A percentile compares a stretch with the other conserved stretches of the same genome.
phyloP scores from a whole-genome alignment of 2,113 vertebrate species.

The Rhagologus leucostigma region DNA sequence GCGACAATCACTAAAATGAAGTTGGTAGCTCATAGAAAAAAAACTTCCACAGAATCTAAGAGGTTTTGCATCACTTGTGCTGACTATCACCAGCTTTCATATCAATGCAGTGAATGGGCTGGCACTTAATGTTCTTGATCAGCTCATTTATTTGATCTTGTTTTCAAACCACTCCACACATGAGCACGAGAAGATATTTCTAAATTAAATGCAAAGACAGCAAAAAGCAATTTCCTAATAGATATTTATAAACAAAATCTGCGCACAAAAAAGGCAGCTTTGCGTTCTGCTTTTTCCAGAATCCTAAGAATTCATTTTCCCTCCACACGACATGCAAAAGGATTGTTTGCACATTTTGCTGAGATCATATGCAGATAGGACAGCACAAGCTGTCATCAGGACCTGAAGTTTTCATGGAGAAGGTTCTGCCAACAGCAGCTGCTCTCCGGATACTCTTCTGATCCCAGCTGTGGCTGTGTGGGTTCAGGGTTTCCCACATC shows the following conservation, averaged over 20 bases:
- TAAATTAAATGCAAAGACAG: not conserved
- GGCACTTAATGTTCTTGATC: not conserved
- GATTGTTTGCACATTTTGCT: not conserved
- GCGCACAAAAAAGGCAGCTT: not conserved
- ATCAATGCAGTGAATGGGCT: not conserved
- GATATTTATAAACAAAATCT: not conserved
- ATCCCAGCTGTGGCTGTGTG: not conserved
- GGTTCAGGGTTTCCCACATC: conserved; percentile 35
- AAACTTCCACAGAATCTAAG: not conserved
- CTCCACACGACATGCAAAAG: not conserved
- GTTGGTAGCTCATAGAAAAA: not conserved
- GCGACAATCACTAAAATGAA: not conserved
- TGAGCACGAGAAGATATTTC: not conserved
- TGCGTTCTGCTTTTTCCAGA: not conserved
- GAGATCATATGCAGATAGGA: not conserved
- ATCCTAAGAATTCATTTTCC: not conserved
- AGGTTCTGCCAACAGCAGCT: not conserved
- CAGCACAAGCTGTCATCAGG: not conserved
- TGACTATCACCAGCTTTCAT: not conserved
- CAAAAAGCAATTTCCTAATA: not conserved
- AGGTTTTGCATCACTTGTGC: not conserved
- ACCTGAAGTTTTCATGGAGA: not conserved
- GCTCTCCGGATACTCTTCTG: not conserved
- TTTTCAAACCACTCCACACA: not conserved
- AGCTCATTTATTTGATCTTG: not conserved